Evolutionary conservation across 2,797 vertebrate species (phyloP), one percentile per base, ranked within the genome.

Genomic region (Phylloscopus collybita): DNA sequence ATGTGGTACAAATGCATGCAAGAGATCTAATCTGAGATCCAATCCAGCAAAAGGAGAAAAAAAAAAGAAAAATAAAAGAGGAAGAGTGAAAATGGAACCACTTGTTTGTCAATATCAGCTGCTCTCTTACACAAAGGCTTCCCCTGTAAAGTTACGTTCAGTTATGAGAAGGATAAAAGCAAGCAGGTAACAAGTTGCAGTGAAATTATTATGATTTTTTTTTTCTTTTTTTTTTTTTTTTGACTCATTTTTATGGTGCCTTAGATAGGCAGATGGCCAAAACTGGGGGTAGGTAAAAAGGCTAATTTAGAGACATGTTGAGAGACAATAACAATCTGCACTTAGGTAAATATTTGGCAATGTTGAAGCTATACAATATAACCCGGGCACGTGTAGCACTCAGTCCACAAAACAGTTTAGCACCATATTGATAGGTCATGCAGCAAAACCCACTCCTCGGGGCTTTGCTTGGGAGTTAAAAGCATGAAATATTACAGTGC

Each of bases 381-480:
- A 97, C 96, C 95, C 60, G 53, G 97, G 97, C 97, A 97, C 92
- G 47, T 71, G 96, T 93, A 94, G 97, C 92, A 92, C 92, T 95
- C 97, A 96, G 97, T 97, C 96, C 97, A 88, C 97, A 97, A 97
- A 97, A 98, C 96, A 97, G 40, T 95, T 97, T 99, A 99, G 99
- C 99, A 99, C 99, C 99, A 98, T 98, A 97, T 92, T 96, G 98
- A 98, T 82, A 96, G 97, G 97, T 98, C 97, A 97, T 98, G 98
- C 97, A 97, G 98, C 98, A 97, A 97, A 96, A 95, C 51, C 86
- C 95, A 93, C 95, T 93, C 94, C 97, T 98, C 80, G 45, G 78
- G 88, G 88, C 95, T 88, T 94, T 94, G 92, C 93, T 71, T 56
- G 89, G 92, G 89, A 94, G 62, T 86, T 92, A 90, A 96, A 98